A percentile compares a stretch with the other conserved stretches of the same genome.
phyloP scores from a whole-genome alignment of 2,888 invertebrate genomes.

The Gisinianus flammeolus region DNA sequence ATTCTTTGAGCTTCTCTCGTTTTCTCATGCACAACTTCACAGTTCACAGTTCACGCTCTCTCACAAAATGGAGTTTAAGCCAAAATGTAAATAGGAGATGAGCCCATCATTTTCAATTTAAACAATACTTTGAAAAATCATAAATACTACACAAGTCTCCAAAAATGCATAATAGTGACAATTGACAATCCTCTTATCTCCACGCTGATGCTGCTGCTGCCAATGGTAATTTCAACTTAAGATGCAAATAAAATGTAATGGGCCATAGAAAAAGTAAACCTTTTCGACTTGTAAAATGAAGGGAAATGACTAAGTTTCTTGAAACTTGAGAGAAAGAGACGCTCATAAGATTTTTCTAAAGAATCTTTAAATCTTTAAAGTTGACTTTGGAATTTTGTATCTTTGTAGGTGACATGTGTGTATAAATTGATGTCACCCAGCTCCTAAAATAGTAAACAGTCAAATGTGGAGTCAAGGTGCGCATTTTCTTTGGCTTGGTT shows the following conservation, averaged over 20 bases:
- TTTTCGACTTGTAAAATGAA: not conserved
- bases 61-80: not conserved
- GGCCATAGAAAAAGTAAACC: not conserved
- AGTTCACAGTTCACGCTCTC: not conserved
- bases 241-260: slow-evolving; percentile 11
- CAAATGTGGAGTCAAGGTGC: slow-evolving; percentile 25
- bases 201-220: not conserved
- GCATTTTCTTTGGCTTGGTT: too few species aligned
- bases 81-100: not conserved
- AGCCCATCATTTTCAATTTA: not conserved
- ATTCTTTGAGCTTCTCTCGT: too few species aligned
- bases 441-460: slow-evolving; percentile 7
- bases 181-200: not conserved
- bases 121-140: too few species aligned
- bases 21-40: too few species aligned
- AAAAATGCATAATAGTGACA: not conserved
- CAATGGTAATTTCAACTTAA: not conserved
- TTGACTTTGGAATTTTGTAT: not conserved
- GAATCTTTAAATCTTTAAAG: not conserved
- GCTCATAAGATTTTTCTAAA: not conserved
- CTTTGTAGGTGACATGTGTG: too few species aligned
- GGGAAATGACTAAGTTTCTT: not conserved
- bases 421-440: not conserved
- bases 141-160: not conserved
- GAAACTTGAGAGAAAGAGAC: not conserved